Evolutionary conservation across 2,113 vertebrate species (phyloP), one percentile per base, ranked within the genome.

Genomic region (Campylomormyrus numenius): DNA sequence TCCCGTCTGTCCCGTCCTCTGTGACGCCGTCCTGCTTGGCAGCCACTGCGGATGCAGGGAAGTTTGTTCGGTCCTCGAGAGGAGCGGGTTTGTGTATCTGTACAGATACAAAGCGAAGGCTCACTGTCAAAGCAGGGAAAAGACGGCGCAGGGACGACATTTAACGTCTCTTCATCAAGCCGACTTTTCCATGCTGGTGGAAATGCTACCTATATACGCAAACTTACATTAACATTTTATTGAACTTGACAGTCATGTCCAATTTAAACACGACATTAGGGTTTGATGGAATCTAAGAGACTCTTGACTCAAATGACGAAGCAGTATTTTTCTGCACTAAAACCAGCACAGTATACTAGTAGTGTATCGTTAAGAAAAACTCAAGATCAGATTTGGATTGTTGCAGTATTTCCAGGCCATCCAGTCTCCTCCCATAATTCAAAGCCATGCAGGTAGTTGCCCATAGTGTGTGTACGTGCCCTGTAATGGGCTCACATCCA

Each of bases 81-180:
- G 93, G 92, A 91, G 52, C 80, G 88, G 86, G 92, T 86, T 91
- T 91, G 90, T 93, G 90, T 93, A 93, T 95, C 93, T 93, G 94
- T 95, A 93, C 94, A 89, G 42, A 77, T 35, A 9, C 62, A 66
- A 7, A 42, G 89, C 11, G 85, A 3, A 19, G 50, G 86, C 58
- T 58, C 89, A 39, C 87, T 48, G 80, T 89, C 31, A 15, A 83
- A 24, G 19, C 39, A 24, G 27, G 17, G 21, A 84, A 24, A 46
- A 48, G n/a, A 46, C 17, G 45, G 3, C 2, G 11, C 7, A 42
- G 83, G 3, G 39, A 1, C 1, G 0, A 13, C 21, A 48, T 83
- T 83, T 83, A 45, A 83, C 77, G 7, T 45, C 77, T 45, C 15
- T 21, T 83, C 17, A 39, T 80, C 35, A 42, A 42, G 39, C 31